These are phyloP conservation scores for Zosterops borbonicus DNA, from an alignment of 2,113 vertebrate genomes.

Conservation along the genomic window DNA sequence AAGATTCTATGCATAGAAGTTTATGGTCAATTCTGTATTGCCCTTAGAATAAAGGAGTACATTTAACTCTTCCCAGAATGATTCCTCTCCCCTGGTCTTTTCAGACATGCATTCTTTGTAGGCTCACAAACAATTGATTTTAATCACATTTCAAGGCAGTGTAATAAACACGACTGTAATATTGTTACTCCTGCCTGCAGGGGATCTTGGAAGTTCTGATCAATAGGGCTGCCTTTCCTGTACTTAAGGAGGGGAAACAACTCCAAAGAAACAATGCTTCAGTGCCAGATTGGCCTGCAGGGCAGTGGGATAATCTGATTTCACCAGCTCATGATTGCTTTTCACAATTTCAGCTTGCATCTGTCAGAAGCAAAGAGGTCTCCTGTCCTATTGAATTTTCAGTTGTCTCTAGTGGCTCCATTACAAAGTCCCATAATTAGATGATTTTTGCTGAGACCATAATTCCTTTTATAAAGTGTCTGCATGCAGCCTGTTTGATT, in stretches of 20 bases:
- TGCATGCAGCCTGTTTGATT: neutral
- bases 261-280: constrained; percentile 22
- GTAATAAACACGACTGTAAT: constrained; percentile 37
- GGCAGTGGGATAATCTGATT: constrained; percentile 49
- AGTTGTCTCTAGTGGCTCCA: neutral
- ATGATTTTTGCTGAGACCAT: constrained; percentile 34
- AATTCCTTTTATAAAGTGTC: constrained; percentile 13
- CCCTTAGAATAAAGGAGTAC: neutral
- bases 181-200: constrained; percentile 9
- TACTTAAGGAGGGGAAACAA: constrained; percentile 30
- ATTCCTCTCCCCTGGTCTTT: neutral
- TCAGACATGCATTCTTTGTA: neutral
- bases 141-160: constrained; percentile 33
- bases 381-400: constrained; percentile 39
- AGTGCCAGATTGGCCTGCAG: constrained; percentile 34
- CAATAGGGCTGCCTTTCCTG: constrained; percentile 30
- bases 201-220: constrained; percentile 45
- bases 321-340: constrained; percentile 43
- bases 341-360: constrained; percentile 32
- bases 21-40: neutral
- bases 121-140: neutral
- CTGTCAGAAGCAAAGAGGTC: constrained; percentile 42
- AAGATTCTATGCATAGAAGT: neutral
- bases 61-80: neutral
- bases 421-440: constrained; percentile 32